Evolutionary conservation across 2,113 vertebrate genomes (phyloP).

Genomic region (Salvator merianae): DNA sequence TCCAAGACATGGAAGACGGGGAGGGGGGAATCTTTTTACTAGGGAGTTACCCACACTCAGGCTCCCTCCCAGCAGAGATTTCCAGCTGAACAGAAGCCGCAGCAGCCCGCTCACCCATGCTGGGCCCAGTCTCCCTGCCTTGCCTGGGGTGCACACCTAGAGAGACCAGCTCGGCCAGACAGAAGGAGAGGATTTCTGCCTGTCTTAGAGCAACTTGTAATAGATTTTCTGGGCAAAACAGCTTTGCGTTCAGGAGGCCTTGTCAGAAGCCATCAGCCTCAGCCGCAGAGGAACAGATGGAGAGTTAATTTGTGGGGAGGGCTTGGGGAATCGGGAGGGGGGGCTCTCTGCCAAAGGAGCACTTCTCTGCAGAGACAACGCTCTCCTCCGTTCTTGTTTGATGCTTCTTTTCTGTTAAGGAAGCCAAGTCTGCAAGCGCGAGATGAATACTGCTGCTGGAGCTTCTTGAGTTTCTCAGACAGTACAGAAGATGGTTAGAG

Average conservation of each 20-base stretch:
- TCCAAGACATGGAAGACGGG: background rate
- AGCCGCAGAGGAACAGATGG: slow-evolving; percentile 68
- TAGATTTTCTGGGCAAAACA: slow-evolving; percentile 52
- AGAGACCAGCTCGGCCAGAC: slow-evolving; percentile 52
- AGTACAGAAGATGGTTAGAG: too few species aligned
- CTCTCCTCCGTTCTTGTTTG: slow-evolving; percentile 5
- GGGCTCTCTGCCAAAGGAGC: background rate
- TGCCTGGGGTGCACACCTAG: slow-evolving; percentile 50
- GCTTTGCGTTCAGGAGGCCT: slow-evolving; percentile 66
- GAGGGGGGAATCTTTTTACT: too few species aligned
- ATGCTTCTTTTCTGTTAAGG: slow-evolving; percentile 23
- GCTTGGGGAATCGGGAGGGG: slow-evolving; percentile 13
- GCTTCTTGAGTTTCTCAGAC: too few species aligned
- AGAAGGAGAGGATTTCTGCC: slow-evolving; percentile 59
- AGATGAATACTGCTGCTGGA: too few species aligned
- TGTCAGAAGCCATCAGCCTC: slow-evolving; percentile 72
- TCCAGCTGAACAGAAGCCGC: slow-evolving; percentile 48
- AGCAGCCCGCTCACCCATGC: slow-evolving; percentile 23
- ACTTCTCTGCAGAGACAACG: background rate
- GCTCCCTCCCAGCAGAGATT: background rate
- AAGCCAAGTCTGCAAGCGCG: background rate
- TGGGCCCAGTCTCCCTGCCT: slow-evolving; percentile 36
- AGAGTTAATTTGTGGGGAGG: slow-evolving; percentile 58
- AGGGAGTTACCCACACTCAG: background rate
- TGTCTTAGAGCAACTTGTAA: slow-evolving; percentile 65